Conservation (phyloP, 2,888 invertebrate species). For the Oligia strigilis region DNA sequence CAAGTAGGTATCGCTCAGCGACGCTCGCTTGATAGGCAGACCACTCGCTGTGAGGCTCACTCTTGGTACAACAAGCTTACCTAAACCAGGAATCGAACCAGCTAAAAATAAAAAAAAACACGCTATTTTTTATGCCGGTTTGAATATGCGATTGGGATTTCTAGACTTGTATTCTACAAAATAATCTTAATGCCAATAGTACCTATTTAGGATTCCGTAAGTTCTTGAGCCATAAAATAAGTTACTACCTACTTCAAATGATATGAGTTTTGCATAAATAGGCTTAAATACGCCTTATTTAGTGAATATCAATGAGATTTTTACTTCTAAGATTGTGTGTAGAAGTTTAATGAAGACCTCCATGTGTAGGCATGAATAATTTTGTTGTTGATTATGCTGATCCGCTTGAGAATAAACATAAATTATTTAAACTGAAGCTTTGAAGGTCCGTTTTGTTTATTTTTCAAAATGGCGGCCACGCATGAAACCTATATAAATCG, state of each 20-base stretch:
- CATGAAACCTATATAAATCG: too few relatives aligned
- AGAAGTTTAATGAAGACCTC: conserved; percentile 49
- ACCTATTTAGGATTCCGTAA: conserved; percentile 21
- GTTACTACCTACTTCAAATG: conserved; percentile 11
- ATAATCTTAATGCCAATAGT: not conserved
- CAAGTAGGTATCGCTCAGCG: not conserved
- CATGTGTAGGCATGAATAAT: not conserved
- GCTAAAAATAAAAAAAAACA: too few relatives aligned
- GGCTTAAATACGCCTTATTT: conserved; percentile 25
- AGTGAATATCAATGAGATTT: conserved; percentile 50
- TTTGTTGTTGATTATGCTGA: too few relatives aligned
- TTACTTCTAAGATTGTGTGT: not conserved
- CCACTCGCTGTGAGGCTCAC: not conserved
- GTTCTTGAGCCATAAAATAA: conserved; percentile 27
- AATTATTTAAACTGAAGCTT: too few relatives aligned
- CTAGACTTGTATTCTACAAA: not conserved
- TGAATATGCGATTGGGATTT: too few relatives aligned
- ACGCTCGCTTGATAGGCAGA: not conserved
- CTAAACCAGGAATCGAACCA: too few relatives aligned
- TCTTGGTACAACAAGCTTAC: too few relatives aligned
- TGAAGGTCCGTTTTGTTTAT: too few relatives aligned
- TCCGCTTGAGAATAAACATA: too few relatives aligned
- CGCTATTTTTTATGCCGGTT: too few relatives aligned
- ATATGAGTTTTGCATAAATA: conserved; percentile 37
- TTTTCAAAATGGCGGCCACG: too few relatives aligned